These are phyloP conservation scores for Labia minor DNA, from an alignment of 2,888 invertebrate species.

Conservation along the genomic window DNA sequence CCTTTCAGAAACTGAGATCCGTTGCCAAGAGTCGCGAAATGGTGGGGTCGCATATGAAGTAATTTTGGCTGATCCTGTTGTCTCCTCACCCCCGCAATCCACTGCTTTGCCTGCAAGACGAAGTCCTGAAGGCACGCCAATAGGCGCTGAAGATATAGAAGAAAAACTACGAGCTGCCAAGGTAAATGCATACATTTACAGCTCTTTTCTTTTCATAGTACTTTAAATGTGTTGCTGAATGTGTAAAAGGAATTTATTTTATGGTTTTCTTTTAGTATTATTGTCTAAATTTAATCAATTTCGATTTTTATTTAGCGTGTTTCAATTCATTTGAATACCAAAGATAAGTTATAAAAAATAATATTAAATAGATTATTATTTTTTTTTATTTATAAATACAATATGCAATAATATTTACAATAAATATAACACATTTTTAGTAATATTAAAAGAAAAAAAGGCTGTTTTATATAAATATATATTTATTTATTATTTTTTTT, in stretches of 20 bases:
- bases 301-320: too few species aligned
- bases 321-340: too few species aligned
- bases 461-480: too few species aligned
- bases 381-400: too few species aligned
- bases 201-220: not conserved
- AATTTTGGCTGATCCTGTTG: conserved; percentile 73
- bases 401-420: too few species aligned
- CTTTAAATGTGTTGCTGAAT: conserved; percentile 14
- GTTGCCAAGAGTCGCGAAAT: conserved; percentile 85
- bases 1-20: conserved; percentile 70
- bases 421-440: too few species aligned
- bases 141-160: conserved; percentile 79
- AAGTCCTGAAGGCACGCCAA: conserved; percentile 38
- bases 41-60: conserved; percentile 87
- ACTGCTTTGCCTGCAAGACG: conserved; percentile 53
- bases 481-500: too few species aligned
- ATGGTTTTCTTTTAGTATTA: not conserved
- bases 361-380: too few species aligned
- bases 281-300: too few species aligned
- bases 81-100: conserved; percentile 54
- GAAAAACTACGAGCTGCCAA: conserved; percentile 89
- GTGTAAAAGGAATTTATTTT: conserved; percentile 4
- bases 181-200: conserved; percentile 43
- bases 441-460: too few species aligned
- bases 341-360: too few species aligned